These are phyloP conservation scores for Sitta carolinensis DNA, from an alignment of 2,797 vertebrate species.

Conservation along the genomic window DNA sequence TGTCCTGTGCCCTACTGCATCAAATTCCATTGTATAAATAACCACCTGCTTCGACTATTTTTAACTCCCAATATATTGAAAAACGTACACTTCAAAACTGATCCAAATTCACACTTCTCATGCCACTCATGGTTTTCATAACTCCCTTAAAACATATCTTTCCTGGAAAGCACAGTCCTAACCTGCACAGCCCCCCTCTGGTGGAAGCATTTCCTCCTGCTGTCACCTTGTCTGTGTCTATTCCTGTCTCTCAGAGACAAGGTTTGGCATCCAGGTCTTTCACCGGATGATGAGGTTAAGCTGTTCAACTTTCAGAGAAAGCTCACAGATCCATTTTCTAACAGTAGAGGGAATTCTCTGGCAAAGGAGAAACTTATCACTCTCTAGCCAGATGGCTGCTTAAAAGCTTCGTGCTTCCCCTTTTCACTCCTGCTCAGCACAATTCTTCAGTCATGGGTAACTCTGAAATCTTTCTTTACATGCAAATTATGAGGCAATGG, in stretches of 20 bases:
- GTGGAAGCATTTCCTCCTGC: neutral
- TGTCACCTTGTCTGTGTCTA: neutral
- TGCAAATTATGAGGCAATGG: neutral
- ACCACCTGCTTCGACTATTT: neutral
- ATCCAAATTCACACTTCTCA: neutral
- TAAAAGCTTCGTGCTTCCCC: neutral
- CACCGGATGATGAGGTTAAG: neutral
- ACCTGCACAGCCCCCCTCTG: neutral
- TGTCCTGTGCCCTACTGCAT: neutral
- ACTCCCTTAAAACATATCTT: neutral
- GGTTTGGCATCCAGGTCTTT: slow-evolving; percentile 9
- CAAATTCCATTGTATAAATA: neutral
- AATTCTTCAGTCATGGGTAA: neutral
- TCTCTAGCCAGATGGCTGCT: neutral
- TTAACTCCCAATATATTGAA: neutral
- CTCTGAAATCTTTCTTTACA: neutral
- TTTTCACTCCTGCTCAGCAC: neutral
- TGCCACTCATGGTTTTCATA: neutral
- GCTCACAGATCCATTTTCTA: neutral
- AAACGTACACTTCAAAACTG: neutral
- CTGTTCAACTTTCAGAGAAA: neutral
- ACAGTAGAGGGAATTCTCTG: neutral
- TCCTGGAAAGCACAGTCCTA: neutral
- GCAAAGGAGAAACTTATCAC: neutral
- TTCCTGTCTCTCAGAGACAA: neutral